Evolutionary conservation across 1,140 invertebrate genomes (phyloP).

Genomic region (Drosophila eugracilis): DNA sequence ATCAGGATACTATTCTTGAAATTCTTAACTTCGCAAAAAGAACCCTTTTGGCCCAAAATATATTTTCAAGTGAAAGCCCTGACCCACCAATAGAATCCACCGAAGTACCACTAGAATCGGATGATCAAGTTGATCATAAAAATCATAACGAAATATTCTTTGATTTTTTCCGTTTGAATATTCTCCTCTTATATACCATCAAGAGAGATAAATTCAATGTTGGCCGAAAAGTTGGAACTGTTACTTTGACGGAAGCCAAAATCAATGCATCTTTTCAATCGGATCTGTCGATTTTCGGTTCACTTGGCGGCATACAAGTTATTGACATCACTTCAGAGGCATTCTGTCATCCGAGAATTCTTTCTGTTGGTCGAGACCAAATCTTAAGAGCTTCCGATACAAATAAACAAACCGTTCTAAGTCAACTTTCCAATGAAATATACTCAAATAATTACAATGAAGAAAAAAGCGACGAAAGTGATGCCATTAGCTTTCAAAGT

Average conservation of each 20-base stretch:
- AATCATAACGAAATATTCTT: slow-evolving; percentile 91
- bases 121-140: slow-evolving; percentile 21
- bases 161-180: slow-evolving; percentile 96
- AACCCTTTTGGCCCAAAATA: slow-evolving; percentile 87
- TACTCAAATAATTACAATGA: slow-evolving; percentile 83
- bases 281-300: slow-evolving; percentile 90
- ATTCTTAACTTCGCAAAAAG: slow-evolving; percentile 93
- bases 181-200: slow-evolving; percentile 92
- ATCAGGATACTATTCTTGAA: slow-evolving; percentile 97
- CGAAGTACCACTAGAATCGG: slow-evolving; percentile 15
- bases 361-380: slow-evolving; percentile 93
- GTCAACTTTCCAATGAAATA: slow-evolving; percentile 85
- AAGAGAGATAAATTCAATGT: slow-evolving; percentile 89
- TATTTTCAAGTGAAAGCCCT: slow-evolving; percentile 59
- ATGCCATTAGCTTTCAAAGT: slow-evolving; percentile 89
- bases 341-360: slow-evolving; percentile 92
- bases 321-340: slow-evolving; percentile 95
- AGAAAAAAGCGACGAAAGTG: slow-evolving; percentile 55
- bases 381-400: slow-evolving; percentile 80
- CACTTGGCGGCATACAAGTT: slow-evolving; percentile 95
- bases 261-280: slow-evolving; percentile 94
- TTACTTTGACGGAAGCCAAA: slow-evolving; percentile 95
- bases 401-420: slow-evolving; percentile 62
- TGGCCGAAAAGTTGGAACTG: slow-evolving; percentile 96
- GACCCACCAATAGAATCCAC: slow-evolving; percentile 20